phyloP scores from a whole-genome alignment of 1,140 invertebrate genomes.

The Copidosoma floridanum region DNA sequence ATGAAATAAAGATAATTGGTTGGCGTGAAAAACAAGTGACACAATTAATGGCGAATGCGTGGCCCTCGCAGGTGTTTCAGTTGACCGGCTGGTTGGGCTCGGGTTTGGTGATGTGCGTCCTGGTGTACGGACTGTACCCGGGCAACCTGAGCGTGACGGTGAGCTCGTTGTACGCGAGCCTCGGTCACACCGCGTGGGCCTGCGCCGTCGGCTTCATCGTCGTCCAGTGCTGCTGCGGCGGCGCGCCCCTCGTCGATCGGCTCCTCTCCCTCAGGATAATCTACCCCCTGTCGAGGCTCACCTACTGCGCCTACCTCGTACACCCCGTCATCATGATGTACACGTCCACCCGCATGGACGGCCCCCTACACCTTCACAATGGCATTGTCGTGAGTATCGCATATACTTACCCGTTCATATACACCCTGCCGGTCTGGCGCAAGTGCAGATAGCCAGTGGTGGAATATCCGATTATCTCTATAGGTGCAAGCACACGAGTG shows the following conservation, averaged over 20 bases:
- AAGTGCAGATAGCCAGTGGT: too few relatives aligned
- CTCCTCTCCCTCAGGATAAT: conserved; percentile 77
- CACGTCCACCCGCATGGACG: conserved; percentile 73
- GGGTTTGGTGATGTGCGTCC: conserved; percentile 59
- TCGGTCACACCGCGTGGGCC: conserved; percentile 72
- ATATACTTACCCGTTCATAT: too few relatives aligned
- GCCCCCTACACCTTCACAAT: conserved; percentile 73
- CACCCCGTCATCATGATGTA: conserved; percentile 84
- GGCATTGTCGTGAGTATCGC: conserved; percentile 68
- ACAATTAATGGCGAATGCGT: too few relatives aligned
- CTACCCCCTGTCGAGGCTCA: conserved; percentile 82
- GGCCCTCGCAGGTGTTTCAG: conserved; percentile 3
- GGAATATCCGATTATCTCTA: too few relatives aligned
- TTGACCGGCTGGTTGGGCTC: conserved; percentile 63
- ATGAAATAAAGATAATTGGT: too few relatives aligned
- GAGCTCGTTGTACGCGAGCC: conserved; percentile 60
- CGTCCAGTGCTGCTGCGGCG: conserved; percentile 74
- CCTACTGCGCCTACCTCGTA: conserved; percentile 87
- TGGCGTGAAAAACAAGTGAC: too few relatives aligned
- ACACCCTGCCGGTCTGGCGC: too few relatives aligned
- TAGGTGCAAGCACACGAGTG: too few relatives aligned
- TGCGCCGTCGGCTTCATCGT: conserved; percentile 77
- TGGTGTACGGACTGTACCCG: conserved; percentile 78
- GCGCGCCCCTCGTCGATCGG: conserved; percentile 70
- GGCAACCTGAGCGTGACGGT: conserved; percentile 65